A percentile compares a stretch with the other conserved stretches of the same genome.
These are phyloP conservation scores for Lagopus leucura DNA, from an alignment of 2,113 vertebrate genomes.

Conservation along the genomic window DNA sequence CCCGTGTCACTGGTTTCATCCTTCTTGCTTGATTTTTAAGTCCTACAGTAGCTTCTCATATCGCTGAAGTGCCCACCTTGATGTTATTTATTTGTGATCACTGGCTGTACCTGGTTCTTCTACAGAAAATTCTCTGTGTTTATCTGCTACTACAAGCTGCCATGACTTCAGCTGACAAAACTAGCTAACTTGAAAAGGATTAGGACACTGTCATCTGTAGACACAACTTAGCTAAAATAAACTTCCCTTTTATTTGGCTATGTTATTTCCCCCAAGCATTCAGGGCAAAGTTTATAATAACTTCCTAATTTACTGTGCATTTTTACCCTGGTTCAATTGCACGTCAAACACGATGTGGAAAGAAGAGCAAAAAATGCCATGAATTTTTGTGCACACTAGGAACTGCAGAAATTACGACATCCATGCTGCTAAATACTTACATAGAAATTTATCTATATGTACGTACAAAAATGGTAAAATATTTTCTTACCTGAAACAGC, in stretches of 20 bases:
- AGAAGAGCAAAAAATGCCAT: neutral
- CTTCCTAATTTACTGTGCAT: neutral
- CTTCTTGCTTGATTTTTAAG: neutral
- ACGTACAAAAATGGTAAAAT: neutral
- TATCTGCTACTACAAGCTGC: neutral
- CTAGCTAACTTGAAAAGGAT: neutral
- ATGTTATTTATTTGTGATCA: neutral
- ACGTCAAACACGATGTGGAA: neutral
- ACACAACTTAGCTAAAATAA: neutral
- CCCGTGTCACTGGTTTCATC: no score
- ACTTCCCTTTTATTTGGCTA: neutral
- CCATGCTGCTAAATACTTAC: neutral
- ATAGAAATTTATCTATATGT: neutral
- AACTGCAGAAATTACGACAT: neutral
- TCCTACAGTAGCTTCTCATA: neutral
- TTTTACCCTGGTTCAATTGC: neutral
- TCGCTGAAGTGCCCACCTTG: neutral
- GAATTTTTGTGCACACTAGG: neutral
- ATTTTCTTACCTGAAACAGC: neutral
- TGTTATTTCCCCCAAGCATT: neutral
- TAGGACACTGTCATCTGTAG: neutral
- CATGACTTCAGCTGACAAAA: neutral
- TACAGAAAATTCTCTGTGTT: neutral
- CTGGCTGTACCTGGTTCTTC: neutral
- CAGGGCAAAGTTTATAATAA: neutral